Evolutionary conservation across 2,888 invertebrate genomes (phyloP), one percentile per base, ranked within the genome.

Genomic region (Acholoe squamosa): DNA sequence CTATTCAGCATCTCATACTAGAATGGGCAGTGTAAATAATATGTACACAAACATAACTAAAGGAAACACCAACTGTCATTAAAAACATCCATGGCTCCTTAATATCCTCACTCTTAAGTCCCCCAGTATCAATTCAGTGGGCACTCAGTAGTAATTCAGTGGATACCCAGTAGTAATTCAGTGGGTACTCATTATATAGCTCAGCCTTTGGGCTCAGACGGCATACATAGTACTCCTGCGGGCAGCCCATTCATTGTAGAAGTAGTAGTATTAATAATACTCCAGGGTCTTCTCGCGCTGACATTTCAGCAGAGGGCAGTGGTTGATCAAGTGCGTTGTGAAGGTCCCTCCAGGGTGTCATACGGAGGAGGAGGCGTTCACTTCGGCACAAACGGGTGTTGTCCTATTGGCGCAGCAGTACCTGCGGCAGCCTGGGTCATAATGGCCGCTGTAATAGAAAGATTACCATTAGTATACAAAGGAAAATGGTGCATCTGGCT

Each of bases 11-110:
- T 80, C 80, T 80, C 34, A 80, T 80, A 80, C 80, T 80, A 80
- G 80, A 80, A 80, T 34, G 80, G 80, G 80, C 80, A 80, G 34
- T 80, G 80, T 80, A 80, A 80, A 80, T 80, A 80, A 80, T 80
- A 80, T 80, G 80, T 80, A 80, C 80, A 80, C 80, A 22, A 28
- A 80, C 80, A 34, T 1, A 80, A 80, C 80, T 34, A 80, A 80
- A 80, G 80, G 33, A 43, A 43, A 80, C 80, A 80, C 80, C 76
- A 76, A 25, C 16, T 14, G 22, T 61, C 25, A 16, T 19, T 34
- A 80, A 80, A 80, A 80, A 33, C 80, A 80, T 22, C 14, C 34
- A 80, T 80, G 43, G 43, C 10, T 43, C 43, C 3, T 43, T 10
- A 3, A 7, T 10, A 43, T 43, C 3, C 3, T 43, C 43, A 43